Base-by-base conservation (phyloP, 2,888 invertebrate genomes). In the Cremastobaeus sp. region DNA sequence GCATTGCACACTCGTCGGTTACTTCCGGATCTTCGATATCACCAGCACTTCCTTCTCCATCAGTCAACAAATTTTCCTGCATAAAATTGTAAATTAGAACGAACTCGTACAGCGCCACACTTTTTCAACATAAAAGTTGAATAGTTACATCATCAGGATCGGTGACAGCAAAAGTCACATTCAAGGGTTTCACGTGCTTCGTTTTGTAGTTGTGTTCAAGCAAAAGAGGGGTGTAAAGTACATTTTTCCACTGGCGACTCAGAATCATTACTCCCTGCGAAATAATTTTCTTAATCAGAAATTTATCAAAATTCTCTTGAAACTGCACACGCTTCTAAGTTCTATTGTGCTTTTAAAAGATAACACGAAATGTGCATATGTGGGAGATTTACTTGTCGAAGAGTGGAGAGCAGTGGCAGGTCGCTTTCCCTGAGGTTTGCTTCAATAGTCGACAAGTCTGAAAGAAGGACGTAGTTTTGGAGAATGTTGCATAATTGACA, bases 171-270 rank as follows among this genome's bases (percentile, higher is more conserved):
- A 97, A 96, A 0, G 96, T 95, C 0, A 97, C 96, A 84, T 96
- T 96, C 75, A 96, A 90, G 1, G 95, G 95, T 81, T 93, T 93
- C 80, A 93, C 91, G 73, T 93, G 91, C 85, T 95, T 94, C 68
- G 93, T 93, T 89, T 95, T 95, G 85, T 96, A 95, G 86, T 95
- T 96, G 85, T 96, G 95, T 82, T 96, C 96, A 57, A 96, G 91
- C 34, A 98, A 89, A 75, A 96, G 89, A 0, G 98, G 98, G 78
- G 97, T 97, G 86, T 98, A 97, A 14, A 98, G 89, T 1, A 96
- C 94, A 87, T 96, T 97, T 89, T 98, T 98, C 98, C 98, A 98
- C 86, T 98, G 98, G 0, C 98, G 92, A 82, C 96, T 96, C 57
- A 98, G 89, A 18, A 98, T 98, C 84, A 98, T 95, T n/a, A 98